Base-by-base conservation (phyloP, 2,888 invertebrate genomes). In the Gasteruption jaculator region DNA sequence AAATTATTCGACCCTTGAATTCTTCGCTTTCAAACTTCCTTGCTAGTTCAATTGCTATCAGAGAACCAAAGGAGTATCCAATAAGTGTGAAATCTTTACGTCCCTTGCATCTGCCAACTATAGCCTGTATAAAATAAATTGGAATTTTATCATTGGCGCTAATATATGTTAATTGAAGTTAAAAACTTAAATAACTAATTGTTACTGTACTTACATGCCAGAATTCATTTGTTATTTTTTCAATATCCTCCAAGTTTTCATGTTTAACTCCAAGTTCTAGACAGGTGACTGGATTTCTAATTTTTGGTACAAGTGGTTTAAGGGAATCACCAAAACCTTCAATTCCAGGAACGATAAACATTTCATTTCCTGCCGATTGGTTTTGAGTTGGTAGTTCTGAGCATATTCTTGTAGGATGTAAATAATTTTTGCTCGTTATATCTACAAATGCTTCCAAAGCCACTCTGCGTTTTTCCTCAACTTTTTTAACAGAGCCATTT, bases 51-150 rank as follows among this genome's bases (percentile, higher is more conserved):
- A 93, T 70, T 0, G 86, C 84, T 14, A 92, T 74, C 15, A 86
- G 68, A 0, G 84, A 75, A 30, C 96, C 96, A 61, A 83, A 94
- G 10, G 95, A 96, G 74, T 96, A 94, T 2, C 88, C 95, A 10
- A 87, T 79, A 1, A 96, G 64, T 43, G 80, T 79, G 72, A 86
- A 93, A 1, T 60, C 50, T 31, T 53, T 48, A 6, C 58, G 55
- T 21, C 32, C 43, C 36, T 62, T 53, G 14, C 39, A 63, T 8
- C 76, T 73, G 25, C 75, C 70, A 39, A 77, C 73, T 6, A 85
- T 75, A 53, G 79, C 72, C 84, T 86, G 59, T 6, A 46, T 35
- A 24, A 21, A 5, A 32, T 32, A 18, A 16, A 15, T 7, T 4
- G 24, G n/a, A n/a, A n/a, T n/a, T n/a, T n/a, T n/a, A n/a, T n/a